These are phyloP conservation scores for Miichthys miiuy DNA, from an alignment of 2,797 vertebrate genomes.

Conservation along the genomic window DNA sequence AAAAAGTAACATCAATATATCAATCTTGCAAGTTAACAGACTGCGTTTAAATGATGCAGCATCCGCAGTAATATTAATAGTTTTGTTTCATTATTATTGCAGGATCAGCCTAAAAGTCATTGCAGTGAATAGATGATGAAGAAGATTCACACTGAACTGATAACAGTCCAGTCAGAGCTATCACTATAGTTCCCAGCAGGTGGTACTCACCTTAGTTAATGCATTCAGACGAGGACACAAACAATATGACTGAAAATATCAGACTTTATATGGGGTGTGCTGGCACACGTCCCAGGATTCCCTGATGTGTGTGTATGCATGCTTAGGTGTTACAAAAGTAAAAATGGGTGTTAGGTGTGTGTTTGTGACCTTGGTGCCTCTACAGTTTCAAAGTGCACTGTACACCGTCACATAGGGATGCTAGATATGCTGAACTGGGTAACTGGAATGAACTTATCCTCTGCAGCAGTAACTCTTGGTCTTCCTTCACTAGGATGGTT, in stretches of 20 bases:
- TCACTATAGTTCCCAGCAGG: too few relatives aligned
- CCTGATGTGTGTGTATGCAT: background rate
- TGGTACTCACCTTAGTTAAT: background rate
- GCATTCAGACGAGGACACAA: background rate
- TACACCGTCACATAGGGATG: too few relatives aligned
- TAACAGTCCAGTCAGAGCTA: background rate
- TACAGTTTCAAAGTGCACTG: too few relatives aligned
- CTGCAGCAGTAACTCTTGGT: too few relatives aligned
- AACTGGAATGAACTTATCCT: too few relatives aligned
- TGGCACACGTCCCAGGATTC: background rate
- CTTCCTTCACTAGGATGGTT: too few relatives aligned
- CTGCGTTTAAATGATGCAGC: background rate
- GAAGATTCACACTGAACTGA: background rate
- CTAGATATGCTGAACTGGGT: too few relatives aligned
- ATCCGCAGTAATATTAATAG: background rate
- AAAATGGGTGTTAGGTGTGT: too few relatives aligned
- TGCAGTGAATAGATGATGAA: background rate
- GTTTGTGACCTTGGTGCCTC: too few relatives aligned
- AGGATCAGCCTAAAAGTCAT: background rate
- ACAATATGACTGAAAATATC: fast-evolving
- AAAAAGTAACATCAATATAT: too few relatives aligned
- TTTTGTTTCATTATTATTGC: too few relatives aligned
- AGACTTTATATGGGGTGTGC: slow-evolving; percentile 3
- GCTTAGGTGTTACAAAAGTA: too few relatives aligned
- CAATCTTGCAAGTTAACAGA: background rate